Conservation (phyloP, 2,888 invertebrate species). For the Ochlodes sylvanus region DNA sequence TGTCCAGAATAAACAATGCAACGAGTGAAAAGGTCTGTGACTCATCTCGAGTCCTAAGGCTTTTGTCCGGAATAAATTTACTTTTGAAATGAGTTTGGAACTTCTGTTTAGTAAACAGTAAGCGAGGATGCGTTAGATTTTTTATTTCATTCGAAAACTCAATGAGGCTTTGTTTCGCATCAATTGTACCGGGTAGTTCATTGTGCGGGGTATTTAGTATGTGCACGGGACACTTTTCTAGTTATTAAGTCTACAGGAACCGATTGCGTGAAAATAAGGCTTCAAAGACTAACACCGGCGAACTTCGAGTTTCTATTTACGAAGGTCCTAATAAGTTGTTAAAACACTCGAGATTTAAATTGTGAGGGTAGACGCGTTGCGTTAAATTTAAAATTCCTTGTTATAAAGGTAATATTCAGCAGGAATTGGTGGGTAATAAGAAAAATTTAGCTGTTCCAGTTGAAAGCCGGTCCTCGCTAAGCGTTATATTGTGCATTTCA, state of each 20-base stretch:
- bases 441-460: slow-evolving; percentile 27
- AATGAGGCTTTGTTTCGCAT: slow-evolving; percentile 38
- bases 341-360: no score
- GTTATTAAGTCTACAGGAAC: slow-evolving; percentile 6
- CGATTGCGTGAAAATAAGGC: slow-evolving; percentile 2
- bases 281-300: slow-evolving; percentile 3
- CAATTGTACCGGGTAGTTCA: slow-evolving; percentile 13
- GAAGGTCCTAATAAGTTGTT: no score
- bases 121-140: slow-evolving; percentile 43
- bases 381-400: no score
- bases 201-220: slow-evolving; percentile 26
- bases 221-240: slow-evolving; percentile 22
- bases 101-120: slow-evolving; percentile 57
- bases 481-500: slow-evolving; percentile 25
- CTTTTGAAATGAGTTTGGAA: slow-evolving; percentile 62
- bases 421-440: background rate
- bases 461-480: slow-evolving; percentile 7
- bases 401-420: no score
- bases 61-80: slow-evolving; percentile 78
- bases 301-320: background rate
- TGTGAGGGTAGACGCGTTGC: background rate
- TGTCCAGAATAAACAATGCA: slow-evolving; percentile 74
- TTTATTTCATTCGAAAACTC: slow-evolving; percentile 40
- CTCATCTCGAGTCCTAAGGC: slow-evolving; percentile 68
- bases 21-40: slow-evolving; percentile 76